Base-by-base conservation (phyloP, 2,113 vertebrate genomes). In the Lucifuga dentata region DNA sequence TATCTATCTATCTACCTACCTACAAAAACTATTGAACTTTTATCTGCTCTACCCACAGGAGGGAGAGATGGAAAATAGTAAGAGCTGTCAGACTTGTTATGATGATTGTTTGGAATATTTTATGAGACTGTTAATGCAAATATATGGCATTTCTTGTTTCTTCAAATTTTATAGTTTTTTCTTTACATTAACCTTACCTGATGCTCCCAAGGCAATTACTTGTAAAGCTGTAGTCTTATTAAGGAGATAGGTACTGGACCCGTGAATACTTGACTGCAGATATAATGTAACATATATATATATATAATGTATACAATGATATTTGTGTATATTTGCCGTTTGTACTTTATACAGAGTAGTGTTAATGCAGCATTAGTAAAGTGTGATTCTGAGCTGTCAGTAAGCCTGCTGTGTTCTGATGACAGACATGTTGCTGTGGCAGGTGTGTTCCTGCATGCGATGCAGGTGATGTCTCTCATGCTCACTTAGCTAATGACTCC, bases 381-480 rank as follows among this genome's bases (percentile, higher is more conserved):
- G 21, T 2, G 55, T 62, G 58, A 29, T 36, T 55, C 29, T 0
- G 65, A 62, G 80, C 78, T 77, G 79, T 81, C 68, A 53, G 44
- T 64, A 65, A 80, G 66, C 53, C 64, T 60, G 78, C 59, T 50
- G 74, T 75, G 67, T 77, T 66, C 71, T 76, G 77, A 73, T 80
- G 76, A 88, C 60, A 66, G 72, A 56, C 44, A 24, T 73, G 81
- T 77, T 17, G 61, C 61, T 40, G 68, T 85, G 78, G 85, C 89
- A 89, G 89, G 90, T 91, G 89, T 67, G 72, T 73, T 86, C 75
- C 78, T 81, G 81, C 80, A 24, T 84, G 83, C 81, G 61, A 73
- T 81, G 87, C 90, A 89, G 89, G 90, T 90, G 89, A 90, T 83
- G 86, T 84, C 87, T 89, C 87, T 81, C 81, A 86, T 80, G 87